phyloP scores from a whole-genome alignment of 1,140 invertebrate species.

The Rhopalosiphum padi region DNA sequence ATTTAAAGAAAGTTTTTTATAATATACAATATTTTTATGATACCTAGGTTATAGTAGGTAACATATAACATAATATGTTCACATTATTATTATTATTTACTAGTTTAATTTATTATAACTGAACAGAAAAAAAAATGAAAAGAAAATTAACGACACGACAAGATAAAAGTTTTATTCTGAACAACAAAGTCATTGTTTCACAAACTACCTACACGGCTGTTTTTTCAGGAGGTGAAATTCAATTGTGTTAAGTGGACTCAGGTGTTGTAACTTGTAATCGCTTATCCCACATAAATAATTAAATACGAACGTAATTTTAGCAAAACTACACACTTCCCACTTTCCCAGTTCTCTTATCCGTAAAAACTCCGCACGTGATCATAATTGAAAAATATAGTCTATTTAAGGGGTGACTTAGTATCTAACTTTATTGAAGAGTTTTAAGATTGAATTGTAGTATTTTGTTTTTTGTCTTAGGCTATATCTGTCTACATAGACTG shows the following conservation, averaged over 20 bases:
- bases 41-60: no score
- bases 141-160: background rate
- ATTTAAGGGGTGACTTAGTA: background rate
- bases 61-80: background rate
- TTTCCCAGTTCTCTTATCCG: background rate
- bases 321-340: background rate
- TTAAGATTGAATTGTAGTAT: background rate
- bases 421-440: background rate
- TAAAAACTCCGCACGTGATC: background rate
- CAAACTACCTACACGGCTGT: background rate
- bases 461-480: background rate
- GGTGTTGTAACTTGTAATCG: constrained; percentile 36
- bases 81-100: background rate
- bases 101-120: background rate
- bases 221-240: constrained; percentile 32
- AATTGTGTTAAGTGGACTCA: constrained; percentile 47
- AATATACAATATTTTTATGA: no score
- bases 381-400: constrained; percentile 37
- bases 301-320: constrained; percentile 15
- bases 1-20: no score
- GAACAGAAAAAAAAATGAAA: background rate
- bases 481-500: background rate
- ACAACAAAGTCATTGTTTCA: constrained; percentile 18
- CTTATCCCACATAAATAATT: constrained; percentile 38
- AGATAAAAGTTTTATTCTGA: constrained; percentile 1